Evolutionary conservation across 2,797 vertebrate species (phyloP), one percentile per base, ranked within the genome.

Genomic region (Petrocephalus sullivani): DNA sequence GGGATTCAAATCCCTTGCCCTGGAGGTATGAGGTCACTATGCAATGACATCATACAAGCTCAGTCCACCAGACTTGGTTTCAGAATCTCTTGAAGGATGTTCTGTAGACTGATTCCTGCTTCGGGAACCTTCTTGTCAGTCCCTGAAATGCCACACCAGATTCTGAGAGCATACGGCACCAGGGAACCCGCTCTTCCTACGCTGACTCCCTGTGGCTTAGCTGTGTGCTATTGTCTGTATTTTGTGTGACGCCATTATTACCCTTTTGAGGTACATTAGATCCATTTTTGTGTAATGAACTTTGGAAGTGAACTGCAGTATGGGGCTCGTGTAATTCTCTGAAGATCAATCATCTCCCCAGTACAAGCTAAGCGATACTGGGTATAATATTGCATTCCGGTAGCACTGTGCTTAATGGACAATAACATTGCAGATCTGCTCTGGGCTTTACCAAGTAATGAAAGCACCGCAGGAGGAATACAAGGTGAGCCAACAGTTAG

Each of bases 341-440:
- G 58, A 64, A 84, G 84, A 89, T 28, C 88, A 53, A 33, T 71
- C 85, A 67, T 87, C 85, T 87, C 58, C 58, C 60, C 78, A 61
- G 60, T 81, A 85, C 46, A 10, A 67, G 46, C 19, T 23, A 37
- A 51, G 51, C 57, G 10, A 87, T 81, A 51, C 23, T 82, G 33
- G 53, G 23, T 60, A 51, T 60, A 49, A 89, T 87, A 71, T 91
- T 90, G 88, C 23, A 46, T 81, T 87, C 89, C 57, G 85, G 88
- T 91, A 89, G 88, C 56, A 87, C 86, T 89, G 23, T 88, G 89
- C 87, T 89, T 93, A 92, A 94, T 94, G 92, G 92, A 91, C 60
- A 51, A 89, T 93, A 92, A 91, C 91, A 89, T 89, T 90, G 90
- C 49, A 83, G 81, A 83, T 87, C 89, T 86, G 54, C 88, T 33